These are phyloP conservation scores for Oscheius onirici DNA, from an alignment of 2,888 invertebrate genomes.

Conservation along the genomic window DNA sequence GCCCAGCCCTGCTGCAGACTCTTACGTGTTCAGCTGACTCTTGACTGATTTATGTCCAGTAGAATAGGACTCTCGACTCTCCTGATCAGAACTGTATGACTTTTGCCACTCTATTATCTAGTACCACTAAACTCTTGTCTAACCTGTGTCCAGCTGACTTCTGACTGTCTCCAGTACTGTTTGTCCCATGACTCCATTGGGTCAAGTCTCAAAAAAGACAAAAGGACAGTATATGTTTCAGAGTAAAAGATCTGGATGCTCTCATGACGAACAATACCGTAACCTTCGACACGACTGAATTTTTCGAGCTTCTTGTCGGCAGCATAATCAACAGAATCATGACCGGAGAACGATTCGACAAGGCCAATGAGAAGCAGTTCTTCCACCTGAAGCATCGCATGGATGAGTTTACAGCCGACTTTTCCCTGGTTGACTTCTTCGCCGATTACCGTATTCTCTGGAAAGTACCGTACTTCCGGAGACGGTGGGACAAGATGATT, in stretches of 20 bases:
- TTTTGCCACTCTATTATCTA: too few relatives aligned
- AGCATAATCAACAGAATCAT: constrained; percentile 14
- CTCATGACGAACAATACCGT: too few relatives aligned
- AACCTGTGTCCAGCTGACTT: too few relatives aligned
- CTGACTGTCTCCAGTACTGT: too few relatives aligned
- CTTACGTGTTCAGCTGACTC: too few relatives aligned
- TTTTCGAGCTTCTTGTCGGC: constrained; percentile 1
- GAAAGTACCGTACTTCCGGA: neutral
- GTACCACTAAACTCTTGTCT: too few relatives aligned
- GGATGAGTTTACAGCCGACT: neutral
- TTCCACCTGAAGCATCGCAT: neutral
- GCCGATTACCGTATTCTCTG: neutral
- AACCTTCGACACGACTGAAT: neutral
- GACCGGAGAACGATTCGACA: constrained; percentile 4
- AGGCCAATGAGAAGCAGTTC: neutral
- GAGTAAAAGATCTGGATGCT: neutral
- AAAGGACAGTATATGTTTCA: neutral
- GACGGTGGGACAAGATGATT: neutral
- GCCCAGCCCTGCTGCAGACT: too few relatives aligned
- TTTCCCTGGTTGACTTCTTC: neutral
- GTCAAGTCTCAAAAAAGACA: too few relatives aligned
- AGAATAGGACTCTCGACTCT: too few relatives aligned
- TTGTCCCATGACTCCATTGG: too few relatives aligned
- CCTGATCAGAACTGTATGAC: too few relatives aligned
- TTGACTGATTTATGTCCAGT: too few relatives aligned